phyloP scores from a whole-genome alignment of 2,888 invertebrate species.

The Leucophenga montana region DNA sequence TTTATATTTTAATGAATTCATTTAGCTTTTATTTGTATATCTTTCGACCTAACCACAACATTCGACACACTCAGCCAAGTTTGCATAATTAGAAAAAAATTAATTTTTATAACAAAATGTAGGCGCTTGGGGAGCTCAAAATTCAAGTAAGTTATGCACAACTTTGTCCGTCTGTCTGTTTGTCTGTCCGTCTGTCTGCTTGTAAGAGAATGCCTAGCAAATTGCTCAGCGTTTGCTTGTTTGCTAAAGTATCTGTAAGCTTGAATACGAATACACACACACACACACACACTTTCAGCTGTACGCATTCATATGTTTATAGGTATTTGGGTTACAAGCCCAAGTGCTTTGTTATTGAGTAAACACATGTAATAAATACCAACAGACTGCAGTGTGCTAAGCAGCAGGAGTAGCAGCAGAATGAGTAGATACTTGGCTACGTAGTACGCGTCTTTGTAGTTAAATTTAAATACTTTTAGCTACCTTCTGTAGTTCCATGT shows the following conservation, averaged over 20 bases:
- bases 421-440: background rate
- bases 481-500: background rate
- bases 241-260: slow-evolving; percentile 12
- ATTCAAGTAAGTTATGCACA: too few relatives aligned
- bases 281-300: slow-evolving; percentile 17
- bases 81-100: background rate
- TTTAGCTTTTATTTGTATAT: too few relatives aligned
- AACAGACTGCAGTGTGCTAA: background rate
- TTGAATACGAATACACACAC: slow-evolving; percentile 40
- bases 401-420: background rate
- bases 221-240: too few relatives aligned
- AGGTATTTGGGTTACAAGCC: slow-evolving; percentile 61
- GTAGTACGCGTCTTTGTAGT: background rate
- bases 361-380: slow-evolving; percentile 60
- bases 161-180: slow-evolving; percentile 9
- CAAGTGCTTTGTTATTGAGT: slow-evolving; percentile 61
- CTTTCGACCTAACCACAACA: background rate
- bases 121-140: too few relatives aligned
- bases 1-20: too few relatives aligned
- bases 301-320: slow-evolving; percentile 45
- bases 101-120: background rate
- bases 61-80: background rate
- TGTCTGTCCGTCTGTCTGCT: background rate
- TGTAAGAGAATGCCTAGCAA: background rate
- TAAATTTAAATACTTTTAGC: background rate